Evolutionary conservation across 2,888 invertebrate genomes (phyloP), one percentile per base, ranked within the genome.

Genomic region (Onthophagus sagittarius): DNA sequence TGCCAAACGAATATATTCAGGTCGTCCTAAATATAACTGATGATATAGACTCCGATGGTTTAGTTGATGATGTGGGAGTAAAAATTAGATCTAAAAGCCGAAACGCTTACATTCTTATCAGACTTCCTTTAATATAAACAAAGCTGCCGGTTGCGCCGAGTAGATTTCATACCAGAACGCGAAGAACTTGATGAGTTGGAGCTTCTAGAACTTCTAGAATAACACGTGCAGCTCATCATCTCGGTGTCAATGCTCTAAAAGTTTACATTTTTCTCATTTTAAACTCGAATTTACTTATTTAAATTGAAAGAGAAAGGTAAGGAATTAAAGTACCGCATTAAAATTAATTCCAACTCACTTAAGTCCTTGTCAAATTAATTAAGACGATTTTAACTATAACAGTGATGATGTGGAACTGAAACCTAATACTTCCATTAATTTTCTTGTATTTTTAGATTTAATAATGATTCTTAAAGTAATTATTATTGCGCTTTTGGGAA

Each of bases 101-200:
- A n/a, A n/a, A n/a, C n/a, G n/a, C n/a, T n/a, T n/a, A n/a, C n/a
- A n/a, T 53, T 53, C 39, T 53, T 67, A 15, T 15, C 23, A 15
- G 67, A 23, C 15, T 62, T 70, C 23, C 23, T 53, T 62, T 32
- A 72, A 72, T 62, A 72, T 72, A 72, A 72, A 72, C 69, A 72
- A 72, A 72, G 33, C 69, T 63, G 69, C 72, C 63, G 72, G 72
- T 32, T 11, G 15, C 53, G 14, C 32, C 31, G 33, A 67, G 72
- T 7, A 53, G 39, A 11, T 53, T 11, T 53, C 39, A 9, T 53
- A 14, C 65, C 14, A 67, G 70, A 23, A 62, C 67, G 62, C 39
- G 32, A 70, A 73, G 70, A 71, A 73, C 31, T 73, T 73, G 73
- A 67, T 71, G 73, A 73, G 73, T 73, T 73, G 73, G 73, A 73